These are phyloP conservation scores for Cyprinella venusta DNA, from an alignment of 2,797 vertebrate species.

Conservation along the genomic window DNA sequence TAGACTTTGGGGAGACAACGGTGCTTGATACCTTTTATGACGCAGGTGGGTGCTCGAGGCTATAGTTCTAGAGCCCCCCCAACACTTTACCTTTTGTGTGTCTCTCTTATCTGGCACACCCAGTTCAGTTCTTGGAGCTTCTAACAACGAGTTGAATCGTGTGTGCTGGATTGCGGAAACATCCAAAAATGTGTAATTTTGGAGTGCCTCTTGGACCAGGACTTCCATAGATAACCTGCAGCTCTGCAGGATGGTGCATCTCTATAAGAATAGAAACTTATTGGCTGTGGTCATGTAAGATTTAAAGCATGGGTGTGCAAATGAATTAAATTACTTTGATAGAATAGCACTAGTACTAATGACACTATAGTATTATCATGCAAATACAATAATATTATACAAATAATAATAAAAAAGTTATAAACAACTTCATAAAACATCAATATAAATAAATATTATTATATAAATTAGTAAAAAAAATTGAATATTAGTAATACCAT, in stretches of 20 bases:
- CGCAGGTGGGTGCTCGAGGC: slow-evolving; percentile 78
- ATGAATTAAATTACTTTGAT: neutral
- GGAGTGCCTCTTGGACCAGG: too few relatives aligned
- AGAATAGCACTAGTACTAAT: neutral
- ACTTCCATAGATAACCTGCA: neutral
- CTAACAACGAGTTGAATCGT: neutral
- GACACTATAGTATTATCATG: neutral
- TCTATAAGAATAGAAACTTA: neutral
- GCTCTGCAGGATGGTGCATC: neutral
- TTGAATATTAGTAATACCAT: neutral
- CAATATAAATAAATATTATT: neutral
- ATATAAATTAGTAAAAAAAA: neutral
- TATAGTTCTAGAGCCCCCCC: neutral
- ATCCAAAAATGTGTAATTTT: neutral
- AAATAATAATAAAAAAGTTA: too few relatives aligned
- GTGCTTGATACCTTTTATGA: slow-evolving; percentile 92
- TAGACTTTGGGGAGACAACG: slow-evolving; percentile 90
- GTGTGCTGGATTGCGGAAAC: neutral
- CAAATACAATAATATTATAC: neutral
- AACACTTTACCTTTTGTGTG: neutral
- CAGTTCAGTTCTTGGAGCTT: neutral
- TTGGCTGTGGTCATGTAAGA: too few relatives aligned
- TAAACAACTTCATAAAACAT: neutral
- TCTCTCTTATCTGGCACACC: neutral
- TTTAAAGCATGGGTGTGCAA: neutral